Conservation (phyloP, 2,888 invertebrate genomes). For the Agonopterix subpropinquella region DNA sequence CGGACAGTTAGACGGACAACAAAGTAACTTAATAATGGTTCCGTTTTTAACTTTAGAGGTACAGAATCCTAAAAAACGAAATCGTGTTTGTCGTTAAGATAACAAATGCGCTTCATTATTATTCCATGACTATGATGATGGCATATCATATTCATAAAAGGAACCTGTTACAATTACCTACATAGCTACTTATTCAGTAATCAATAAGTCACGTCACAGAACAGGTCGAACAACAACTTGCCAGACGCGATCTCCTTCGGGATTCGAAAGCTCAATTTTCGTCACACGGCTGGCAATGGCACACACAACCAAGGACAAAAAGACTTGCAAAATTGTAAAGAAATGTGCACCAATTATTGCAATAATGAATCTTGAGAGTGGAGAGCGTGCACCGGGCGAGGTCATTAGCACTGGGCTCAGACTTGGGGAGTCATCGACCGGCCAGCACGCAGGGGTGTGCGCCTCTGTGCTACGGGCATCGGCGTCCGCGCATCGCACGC, state of each 20-base stretch:
- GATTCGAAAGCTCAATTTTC: neutral
- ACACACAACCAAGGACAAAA: neutral
- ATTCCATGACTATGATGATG: too few species aligned
- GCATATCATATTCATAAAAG: too few species aligned
- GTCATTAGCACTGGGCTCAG: constrained; percentile 55
- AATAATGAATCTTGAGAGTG: constrained; percentile 36
- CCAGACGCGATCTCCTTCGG: neutral
- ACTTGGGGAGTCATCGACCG: constrained; percentile 62
- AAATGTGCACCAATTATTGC: constrained; percentile 34
- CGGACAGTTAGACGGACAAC: too few species aligned
- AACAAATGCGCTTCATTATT: too few species aligned
- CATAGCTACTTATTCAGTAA: too few species aligned
- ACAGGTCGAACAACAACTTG: too few species aligned
- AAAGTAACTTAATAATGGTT: too few species aligned
- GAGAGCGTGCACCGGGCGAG: constrained; percentile 38
- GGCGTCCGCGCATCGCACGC: constrained; percentile 22
- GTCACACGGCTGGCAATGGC: neutral
- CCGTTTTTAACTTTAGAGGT: too few species aligned
- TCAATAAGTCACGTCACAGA: too few species aligned
- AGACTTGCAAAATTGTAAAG: neutral
- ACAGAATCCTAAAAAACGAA: too few species aligned
- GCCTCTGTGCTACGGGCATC: constrained; percentile 23
- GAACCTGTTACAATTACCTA: too few species aligned
- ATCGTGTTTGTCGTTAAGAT: too few species aligned
- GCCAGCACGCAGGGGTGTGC: constrained; percentile 34